Percentiles rank a stretch among this genome's conserved stretches.
These are phyloP conservation scores for Urophycis tenuis DNA, from an alignment of 2,797 vertebrate genomes.

Conservation along the genomic window DNA sequence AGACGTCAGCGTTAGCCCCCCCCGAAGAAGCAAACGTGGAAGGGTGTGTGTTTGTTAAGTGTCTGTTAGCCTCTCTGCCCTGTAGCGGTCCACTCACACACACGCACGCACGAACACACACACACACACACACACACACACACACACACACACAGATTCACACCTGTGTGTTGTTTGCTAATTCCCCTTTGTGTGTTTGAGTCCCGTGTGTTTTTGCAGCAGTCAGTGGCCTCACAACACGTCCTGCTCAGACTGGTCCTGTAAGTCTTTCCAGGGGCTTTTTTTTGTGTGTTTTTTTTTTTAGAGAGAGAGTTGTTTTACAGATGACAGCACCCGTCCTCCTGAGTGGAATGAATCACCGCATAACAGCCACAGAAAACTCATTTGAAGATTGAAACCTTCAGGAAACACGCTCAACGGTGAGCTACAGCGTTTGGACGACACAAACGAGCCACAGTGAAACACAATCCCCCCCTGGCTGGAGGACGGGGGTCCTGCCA, in stretches of 20 bases:
- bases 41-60: too few species aligned
- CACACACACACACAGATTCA: background rate
- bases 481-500: background rate
- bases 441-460: background rate
- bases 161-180: background rate
- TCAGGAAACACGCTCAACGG: background rate
- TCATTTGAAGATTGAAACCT: background rate
- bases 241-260: background rate
- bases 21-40: background rate
- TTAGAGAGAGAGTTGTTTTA: constrained; percentile 1
- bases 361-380: background rate
- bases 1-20: background rate
- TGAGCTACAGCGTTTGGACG: background rate
- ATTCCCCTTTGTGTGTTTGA: background rate
- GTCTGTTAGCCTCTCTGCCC: background rate
- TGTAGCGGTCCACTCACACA: background rate
- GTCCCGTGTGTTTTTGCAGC: background rate
- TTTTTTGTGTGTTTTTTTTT: too few species aligned
- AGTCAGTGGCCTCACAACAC: background rate
- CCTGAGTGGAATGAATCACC: background rate
- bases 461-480: background rate
- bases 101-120: too few species aligned
- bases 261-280: too few species aligned
- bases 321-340: background rate
- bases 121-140: too few species aligned